These are phyloP conservation scores for Nannoperca obscura DNA, from an alignment of 2,797 vertebrate genomes.

Conservation along the genomic window DNA sequence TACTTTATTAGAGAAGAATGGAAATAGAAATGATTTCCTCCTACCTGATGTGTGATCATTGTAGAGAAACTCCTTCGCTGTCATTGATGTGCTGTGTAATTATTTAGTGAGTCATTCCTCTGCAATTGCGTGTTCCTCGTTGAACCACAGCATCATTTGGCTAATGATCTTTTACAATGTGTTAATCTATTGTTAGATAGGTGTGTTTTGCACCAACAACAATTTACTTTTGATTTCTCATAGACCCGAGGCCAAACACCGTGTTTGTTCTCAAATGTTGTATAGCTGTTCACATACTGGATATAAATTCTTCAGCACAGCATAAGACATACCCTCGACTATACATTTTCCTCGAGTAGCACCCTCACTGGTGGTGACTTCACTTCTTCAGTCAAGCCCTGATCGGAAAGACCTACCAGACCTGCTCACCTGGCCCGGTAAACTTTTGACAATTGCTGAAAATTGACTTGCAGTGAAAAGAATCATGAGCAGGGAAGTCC, in stretches of 20 bases:
- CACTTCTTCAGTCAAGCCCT: constrained; percentile 40
- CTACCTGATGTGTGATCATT: not conserved
- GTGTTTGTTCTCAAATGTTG: not conserved
- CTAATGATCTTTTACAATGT: not conserved
- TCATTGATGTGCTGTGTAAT: not conserved
- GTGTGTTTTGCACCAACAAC: not conserved
- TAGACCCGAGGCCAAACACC: not conserved
- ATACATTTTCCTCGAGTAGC: accelerated
- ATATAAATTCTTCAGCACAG: not conserved
- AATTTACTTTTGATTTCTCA: not conserved
- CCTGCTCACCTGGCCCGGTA: constrained; percentile 45
- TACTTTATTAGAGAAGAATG: constrained; percentile 17
- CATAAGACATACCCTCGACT: not conserved
- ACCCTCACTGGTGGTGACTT: not conserved
- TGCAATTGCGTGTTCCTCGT: not conserved
- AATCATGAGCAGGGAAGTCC: constrained; percentile 28
- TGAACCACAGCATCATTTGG: not conserved
- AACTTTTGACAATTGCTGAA: constrained; percentile 15
- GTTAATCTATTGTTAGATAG: not conserved
- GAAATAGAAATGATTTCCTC: constrained; percentile 41
- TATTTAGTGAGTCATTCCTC: constrained; percentile 22
- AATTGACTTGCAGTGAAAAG: not conserved
- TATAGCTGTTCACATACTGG: not conserved
- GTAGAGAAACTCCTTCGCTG: not conserved
- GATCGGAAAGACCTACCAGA: constrained; percentile 58